Percentiles rank a stretch among this genome's conserved stretches.
These are phyloP conservation scores for Melanotaenia maccullochi DNA, from an alignment of 2,797 vertebrate genomes.

Conservation along the genomic window DNA sequence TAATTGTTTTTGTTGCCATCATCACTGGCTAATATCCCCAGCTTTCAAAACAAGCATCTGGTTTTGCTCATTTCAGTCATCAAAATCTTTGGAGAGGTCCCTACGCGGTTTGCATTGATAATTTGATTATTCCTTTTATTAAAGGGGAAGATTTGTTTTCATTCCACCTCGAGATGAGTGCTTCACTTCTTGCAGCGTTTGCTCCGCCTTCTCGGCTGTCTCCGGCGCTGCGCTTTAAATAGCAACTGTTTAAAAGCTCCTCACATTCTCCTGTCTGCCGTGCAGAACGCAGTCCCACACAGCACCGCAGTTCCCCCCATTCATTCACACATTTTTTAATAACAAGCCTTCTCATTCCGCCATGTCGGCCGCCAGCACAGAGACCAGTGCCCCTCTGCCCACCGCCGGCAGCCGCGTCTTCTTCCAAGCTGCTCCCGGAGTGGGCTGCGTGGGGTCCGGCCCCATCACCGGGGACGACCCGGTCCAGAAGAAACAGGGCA, in stretches of 20 bases:
- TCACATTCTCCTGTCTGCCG: conserved; percentile 63
- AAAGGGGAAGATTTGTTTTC: neutral
- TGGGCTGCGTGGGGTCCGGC: conserved; percentile 85
- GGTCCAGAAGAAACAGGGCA: conserved; percentile 92
- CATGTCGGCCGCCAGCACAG: conserved; percentile 79
- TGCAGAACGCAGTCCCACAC: conserved; percentile 30
- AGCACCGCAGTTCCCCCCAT: conserved; percentile 25
- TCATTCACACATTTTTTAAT: conserved; percentile 46
- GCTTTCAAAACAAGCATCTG: no score
- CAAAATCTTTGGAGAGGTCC: neutral
- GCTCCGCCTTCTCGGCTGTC: conserved; percentile 69
- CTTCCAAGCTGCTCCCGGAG: conserved; percentile 79
- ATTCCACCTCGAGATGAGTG: neutral
- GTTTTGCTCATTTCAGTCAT: neutral
- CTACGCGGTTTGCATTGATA: neutral
- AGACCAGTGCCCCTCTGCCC: conserved; percentile 75
- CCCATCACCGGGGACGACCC: conserved; percentile 79
- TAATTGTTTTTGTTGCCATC: neutral
- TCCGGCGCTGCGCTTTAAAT: conserved; percentile 83
- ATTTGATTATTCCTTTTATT: neutral
- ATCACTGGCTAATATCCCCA: neutral
- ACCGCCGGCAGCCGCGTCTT: conserved; percentile 74
- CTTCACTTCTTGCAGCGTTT: conserved; percentile 49
- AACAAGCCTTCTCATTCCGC: conserved; percentile 35
- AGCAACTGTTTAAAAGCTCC: conserved; percentile 83